Conservation (phyloP, 1,140 invertebrate genomes). For the Leptoteleia sp. region DNA sequence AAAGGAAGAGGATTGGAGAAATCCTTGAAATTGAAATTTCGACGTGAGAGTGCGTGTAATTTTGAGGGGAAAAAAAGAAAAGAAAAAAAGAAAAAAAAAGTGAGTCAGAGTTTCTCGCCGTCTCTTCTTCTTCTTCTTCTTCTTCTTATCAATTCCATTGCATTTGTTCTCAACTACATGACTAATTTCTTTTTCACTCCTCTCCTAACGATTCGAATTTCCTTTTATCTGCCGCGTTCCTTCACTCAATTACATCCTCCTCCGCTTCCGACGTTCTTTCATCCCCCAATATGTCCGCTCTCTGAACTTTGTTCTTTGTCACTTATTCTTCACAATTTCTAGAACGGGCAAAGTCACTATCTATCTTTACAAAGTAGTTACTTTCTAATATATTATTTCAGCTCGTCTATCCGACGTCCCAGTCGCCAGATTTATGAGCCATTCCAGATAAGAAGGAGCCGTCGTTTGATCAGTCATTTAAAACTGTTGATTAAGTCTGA, state of each 20-base stretch:
- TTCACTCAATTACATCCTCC: constrained; percentile 52
- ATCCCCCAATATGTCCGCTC: constrained; percentile 49
- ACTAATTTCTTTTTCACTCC: constrained; percentile 45
- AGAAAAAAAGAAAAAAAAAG: no score
- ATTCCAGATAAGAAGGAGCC: not conserved
- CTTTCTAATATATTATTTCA: constrained; percentile 56
- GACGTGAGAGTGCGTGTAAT: no score
- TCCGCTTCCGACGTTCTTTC: constrained; percentile 44
- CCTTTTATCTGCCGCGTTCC: constrained; percentile 46
- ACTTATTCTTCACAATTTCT: constrained; percentile 48
- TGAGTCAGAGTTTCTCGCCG: no score
- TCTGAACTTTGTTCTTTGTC: constrained; percentile 58
- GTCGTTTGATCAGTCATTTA: constrained; percentile 20
- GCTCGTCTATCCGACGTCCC: constrained; percentile 4
- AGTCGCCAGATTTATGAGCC: constrained; percentile 32
- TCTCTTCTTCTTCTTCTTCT: no score
- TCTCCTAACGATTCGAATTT: constrained; percentile 44
- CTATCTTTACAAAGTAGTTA: constrained; percentile 49
- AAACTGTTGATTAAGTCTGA: constrained; percentile 19
- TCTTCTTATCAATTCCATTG: no score
- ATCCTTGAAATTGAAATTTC: no score
- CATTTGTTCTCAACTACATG: constrained; percentile 11
- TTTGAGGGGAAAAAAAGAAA: no score
- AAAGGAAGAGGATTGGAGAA: no score
- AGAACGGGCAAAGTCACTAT: constrained; percentile 39